Evolutionary conservation across 2,797 vertebrate species (phyloP), one percentile per base, ranked within the genome.

Genomic region (Tragopan temminckii): DNA sequence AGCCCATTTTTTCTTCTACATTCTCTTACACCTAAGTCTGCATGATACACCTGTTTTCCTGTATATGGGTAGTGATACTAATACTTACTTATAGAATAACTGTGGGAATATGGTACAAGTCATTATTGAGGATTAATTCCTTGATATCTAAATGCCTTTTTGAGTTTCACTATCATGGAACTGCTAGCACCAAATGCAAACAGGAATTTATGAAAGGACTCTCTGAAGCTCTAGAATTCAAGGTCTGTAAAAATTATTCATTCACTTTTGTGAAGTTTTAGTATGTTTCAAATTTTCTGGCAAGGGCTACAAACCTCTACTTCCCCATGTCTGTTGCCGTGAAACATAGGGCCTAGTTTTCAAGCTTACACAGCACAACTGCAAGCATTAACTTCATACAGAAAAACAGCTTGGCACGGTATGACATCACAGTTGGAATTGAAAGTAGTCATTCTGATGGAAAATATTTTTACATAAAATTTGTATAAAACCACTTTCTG

Each of bases 321-420:
- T 70, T 81, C 59, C 35, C 33, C 12, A 8, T 38, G 42, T 36
- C 77, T 84, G 46, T 33, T 80, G 48, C 88, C 71, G 43, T 68
- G 80, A 90, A 94, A 94, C 77, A 90, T 31, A 86, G 43, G 40
- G 15, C 11, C 66, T 43, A 57, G 53, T 94, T 94, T 93, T 76
- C n/a, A 86, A 81, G 63, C 18, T 83, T 78, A 83, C 72, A 74
- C 3, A 80, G 53, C 42, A 67, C 18, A 43, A 19, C 46, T 80
- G 19, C 48, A 84, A 86, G 61, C 36, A 35, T 4, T 29, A 53
- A 36, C 25, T 80, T 74, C 59, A 42, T 46, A 35, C 18, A 88
- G 21, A 42, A 62, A 91, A 66, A 3, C 63, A 88, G 31, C 55
- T 55, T 91, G 58, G 66, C 87, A 91, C 8, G 63, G 69, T 63